A percentile compares a stretch with the other conserved stretches of the same genome.
These are phyloP conservation scores for Tonatia bakeri DNA, from an alignment of 2,113 vertebrate genomes.

Conservation along the genomic window DNA sequence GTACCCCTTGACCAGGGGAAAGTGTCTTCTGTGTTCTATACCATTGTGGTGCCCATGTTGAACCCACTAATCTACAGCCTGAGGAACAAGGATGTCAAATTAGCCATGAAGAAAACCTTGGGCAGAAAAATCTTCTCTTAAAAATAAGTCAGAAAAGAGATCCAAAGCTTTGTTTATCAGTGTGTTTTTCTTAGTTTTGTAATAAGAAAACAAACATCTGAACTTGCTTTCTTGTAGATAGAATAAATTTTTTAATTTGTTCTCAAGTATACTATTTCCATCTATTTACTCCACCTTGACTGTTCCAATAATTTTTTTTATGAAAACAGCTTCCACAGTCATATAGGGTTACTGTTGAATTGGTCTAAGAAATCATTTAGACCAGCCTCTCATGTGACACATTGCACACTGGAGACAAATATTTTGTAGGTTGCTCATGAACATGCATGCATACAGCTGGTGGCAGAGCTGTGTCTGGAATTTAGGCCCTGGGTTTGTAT, in stretches of 20 bases:
- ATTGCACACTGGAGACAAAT: not conserved
- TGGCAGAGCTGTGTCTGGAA: not conserved
- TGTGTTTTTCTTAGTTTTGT: not conserved
- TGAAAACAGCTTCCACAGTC: not conserved
- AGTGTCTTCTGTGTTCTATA: slow-evolving; percentile 42
- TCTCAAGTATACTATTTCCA: not conserved
- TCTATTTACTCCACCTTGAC: not conserved
- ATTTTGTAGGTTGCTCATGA: not conserved
- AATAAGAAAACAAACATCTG: not conserved
- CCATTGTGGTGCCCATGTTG: slow-evolving; percentile 14
- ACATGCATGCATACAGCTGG: not conserved
- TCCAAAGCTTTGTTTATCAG: not conserved
- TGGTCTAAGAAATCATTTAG: not conserved
- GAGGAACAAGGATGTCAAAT: slow-evolving; percentile 49
- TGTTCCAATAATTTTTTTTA: not conserved
- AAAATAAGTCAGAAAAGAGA: not conserved
- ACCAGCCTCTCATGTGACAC: not conserved
- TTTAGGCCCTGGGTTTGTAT: not conserved
- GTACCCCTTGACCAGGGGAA: slow-evolving; percentile 21
- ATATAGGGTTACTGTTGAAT: not conserved
- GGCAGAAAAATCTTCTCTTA: not conserved
- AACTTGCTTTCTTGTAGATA: not conserved
- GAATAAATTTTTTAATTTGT: not conserved
- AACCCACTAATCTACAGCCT: slow-evolving; percentile 73
- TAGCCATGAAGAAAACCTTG: not conserved